Base-by-base conservation (phyloP, 2,797 vertebrate species). In the Paedocypris micromegethes region DNA sequence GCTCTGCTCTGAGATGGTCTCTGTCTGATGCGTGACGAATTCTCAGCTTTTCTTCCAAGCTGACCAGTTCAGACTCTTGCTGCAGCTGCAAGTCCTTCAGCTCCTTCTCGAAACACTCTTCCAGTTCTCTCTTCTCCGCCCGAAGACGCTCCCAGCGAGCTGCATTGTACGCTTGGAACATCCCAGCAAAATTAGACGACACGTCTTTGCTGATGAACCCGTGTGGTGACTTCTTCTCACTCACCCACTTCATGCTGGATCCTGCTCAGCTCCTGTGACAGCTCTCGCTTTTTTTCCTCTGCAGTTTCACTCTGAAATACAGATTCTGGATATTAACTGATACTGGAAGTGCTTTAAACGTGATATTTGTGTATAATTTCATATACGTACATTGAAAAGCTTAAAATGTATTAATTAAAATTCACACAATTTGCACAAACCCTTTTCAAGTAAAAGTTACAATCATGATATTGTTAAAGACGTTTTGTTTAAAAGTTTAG, bases 181-280 rank as follows among this genome's bases (percentile, higher is more conserved):
- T 46, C 7, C 41, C 38, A 44, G 5, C 2, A n/a, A 3, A 37
- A 23, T 23, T 23, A 23, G 23, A 23, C 23, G 23, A 1, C 23
- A 23, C 23, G 23, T 23, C 23, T 23, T 23, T 23, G 23, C 23
- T 23, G 23, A 23, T 23, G 23, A 23, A 23, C 23, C 23, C 23
- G 1, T 23, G 23, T 23, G 23, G 23, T 23, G 2, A 67, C 2
- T 37, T 52, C n/a, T 39, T 8, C 57, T 1, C 75, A 91, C 94
- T 93, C 87, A 99, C 96, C 93, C 77, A 93, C 90, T 91, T 99
- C 93, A 80, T 96, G 90, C 86, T 83, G 91, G 86, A 96, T 91
- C 78, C 84, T 90, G 73, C 89, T 86, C 77, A 98, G 91, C 79
- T 97, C 91, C 65, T 86, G 39, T n/a, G 82, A 89, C 81, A 98